These are phyloP conservation scores for Sanderia malayensis DNA, from an alignment of 30 jellyfish, hydroid and myxozoan species.

Conservation along the genomic window DNA sequence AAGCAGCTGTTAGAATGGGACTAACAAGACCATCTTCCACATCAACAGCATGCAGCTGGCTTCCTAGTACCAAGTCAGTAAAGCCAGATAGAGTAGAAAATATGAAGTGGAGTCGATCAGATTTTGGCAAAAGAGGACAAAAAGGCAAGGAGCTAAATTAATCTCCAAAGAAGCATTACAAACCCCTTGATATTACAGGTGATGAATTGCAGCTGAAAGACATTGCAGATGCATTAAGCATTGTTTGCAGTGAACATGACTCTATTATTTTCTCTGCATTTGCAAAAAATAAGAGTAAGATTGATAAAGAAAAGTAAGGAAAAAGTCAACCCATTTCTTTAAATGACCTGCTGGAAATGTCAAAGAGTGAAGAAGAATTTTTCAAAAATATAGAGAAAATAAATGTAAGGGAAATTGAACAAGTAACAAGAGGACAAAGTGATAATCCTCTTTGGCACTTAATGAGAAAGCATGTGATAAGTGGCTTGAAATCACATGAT, in stretches of 20 bases:
- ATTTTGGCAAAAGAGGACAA: too few species aligned
- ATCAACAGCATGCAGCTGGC: background rate
- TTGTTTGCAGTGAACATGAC: background rate
- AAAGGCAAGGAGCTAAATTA: too few species aligned
- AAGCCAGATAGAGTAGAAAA: background rate
- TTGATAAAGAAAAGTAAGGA: background rate
- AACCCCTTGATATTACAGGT: too few species aligned
- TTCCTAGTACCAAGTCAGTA: background rate
- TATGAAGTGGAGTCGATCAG: too few species aligned
- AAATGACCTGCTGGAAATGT: conserved; percentile 1
- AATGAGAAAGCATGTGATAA: background rate
- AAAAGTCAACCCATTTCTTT: background rate
- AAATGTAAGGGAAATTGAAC: background rate
- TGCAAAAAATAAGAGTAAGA: background rate
- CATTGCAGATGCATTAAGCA: too few species aligned
- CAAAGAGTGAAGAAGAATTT: background rate
- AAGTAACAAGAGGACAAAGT: background rate
- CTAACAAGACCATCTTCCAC: background rate
- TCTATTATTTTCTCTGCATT: background rate
- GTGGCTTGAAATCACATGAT: background rate
- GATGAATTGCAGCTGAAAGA: too few species aligned
- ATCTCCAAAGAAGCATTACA: too few species aligned
- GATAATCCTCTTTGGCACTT: background rate
- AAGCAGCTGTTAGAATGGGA: background rate
- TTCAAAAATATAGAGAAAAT: too few species aligned